Conservation (phyloP, 2,113 vertebrate species). For the Rynchops niger region DNA sequence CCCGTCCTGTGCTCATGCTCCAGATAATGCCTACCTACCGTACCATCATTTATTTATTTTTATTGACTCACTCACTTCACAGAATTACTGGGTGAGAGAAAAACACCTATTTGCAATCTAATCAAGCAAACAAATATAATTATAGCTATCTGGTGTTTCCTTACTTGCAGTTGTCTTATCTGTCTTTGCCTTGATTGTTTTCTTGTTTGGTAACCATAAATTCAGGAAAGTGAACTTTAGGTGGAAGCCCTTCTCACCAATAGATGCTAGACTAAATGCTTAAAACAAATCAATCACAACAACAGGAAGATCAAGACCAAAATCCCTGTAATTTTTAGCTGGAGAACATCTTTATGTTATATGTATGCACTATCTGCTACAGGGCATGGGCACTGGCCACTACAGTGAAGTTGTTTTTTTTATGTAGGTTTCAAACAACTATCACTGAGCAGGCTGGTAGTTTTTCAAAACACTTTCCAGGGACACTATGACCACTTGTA, state of each 20-base stretch:
- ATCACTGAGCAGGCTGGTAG: background rate
- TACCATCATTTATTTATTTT: slow-evolving; percentile 8
- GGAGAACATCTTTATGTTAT: background rate
- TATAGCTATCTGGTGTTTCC: slow-evolving; percentile 19
- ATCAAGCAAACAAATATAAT: slow-evolving; percentile 50
- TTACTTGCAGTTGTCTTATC: slow-evolving; percentile 21
- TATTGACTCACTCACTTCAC: background rate
- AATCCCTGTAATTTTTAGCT: background rate
- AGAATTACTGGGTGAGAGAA: background rate
- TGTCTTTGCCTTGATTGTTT: slow-evolving; percentile 20
- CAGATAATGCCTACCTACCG: background rate
- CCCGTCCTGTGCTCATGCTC: background rate
- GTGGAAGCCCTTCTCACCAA: background rate
- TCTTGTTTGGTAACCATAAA: slow-evolving; percentile 23
- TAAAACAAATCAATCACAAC: background rate
- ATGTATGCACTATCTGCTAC: background rate
- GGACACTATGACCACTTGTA: background rate
- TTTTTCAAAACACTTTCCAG: background rate
- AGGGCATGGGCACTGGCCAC: background rate
- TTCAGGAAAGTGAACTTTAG: background rate
- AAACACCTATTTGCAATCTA: slow-evolving; percentile 20
- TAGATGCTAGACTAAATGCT: background rate
- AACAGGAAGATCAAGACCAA: background rate
- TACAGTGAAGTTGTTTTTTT: background rate
- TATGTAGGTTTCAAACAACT: background rate